Evolutionary conservation across 2,888 invertebrate species (phyloP).

Genomic region (Leucania comma): DNA sequence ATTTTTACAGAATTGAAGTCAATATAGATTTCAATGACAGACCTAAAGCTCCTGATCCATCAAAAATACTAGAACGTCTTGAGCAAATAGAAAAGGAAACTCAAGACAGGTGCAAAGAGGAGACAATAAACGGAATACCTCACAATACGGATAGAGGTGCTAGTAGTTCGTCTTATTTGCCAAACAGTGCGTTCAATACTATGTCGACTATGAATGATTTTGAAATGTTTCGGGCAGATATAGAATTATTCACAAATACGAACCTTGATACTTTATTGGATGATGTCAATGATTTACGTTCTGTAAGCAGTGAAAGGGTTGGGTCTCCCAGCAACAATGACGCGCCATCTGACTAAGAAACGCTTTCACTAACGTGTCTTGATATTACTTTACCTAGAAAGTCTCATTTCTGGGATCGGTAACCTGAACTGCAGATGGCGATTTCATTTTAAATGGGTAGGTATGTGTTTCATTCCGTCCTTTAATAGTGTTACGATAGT

Average conservation of each 20-base stretch:
- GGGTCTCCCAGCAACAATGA: slow-evolving; percentile 55
- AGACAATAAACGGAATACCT: slow-evolving; percentile 42
- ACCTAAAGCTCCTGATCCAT: slow-evolving; percentile 76
- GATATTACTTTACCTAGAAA: slow-evolving; percentile 42
- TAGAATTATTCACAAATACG: slow-evolving; percentile 24
- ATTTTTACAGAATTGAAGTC: slow-evolving; percentile 81
- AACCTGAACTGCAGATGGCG: slow-evolving; percentile 11
- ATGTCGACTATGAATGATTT: slow-evolving; percentile 67
- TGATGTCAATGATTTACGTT: slow-evolving; percentile 44
- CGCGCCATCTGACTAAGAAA: slow-evolving; percentile 61
- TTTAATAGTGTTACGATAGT: not conserved
- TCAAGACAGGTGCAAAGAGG: slow-evolving; percentile 74
- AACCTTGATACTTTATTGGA: slow-evolving; percentile 44
- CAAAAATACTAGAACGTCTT: slow-evolving; percentile 81
- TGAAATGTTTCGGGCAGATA: slow-evolving; percentile 65
- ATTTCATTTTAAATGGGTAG: slow-evolving; percentile 22
- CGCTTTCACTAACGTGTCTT: slow-evolving; percentile 34
- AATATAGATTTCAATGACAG: slow-evolving; percentile 81
- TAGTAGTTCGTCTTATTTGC: slow-evolving; percentile 34
- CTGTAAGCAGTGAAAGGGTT: slow-evolving; percentile 51
- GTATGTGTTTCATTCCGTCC: not conserved
- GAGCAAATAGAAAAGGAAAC: slow-evolving; percentile 86
- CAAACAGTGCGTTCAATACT: slow-evolving; percentile 47
- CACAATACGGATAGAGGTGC: slow-evolving; percentile 12
- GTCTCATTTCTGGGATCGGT: slow-evolving; percentile 24